Base-by-base conservation (phyloP, 2,888 invertebrate species). In the Scaptomyza caliginosa region DNA sequence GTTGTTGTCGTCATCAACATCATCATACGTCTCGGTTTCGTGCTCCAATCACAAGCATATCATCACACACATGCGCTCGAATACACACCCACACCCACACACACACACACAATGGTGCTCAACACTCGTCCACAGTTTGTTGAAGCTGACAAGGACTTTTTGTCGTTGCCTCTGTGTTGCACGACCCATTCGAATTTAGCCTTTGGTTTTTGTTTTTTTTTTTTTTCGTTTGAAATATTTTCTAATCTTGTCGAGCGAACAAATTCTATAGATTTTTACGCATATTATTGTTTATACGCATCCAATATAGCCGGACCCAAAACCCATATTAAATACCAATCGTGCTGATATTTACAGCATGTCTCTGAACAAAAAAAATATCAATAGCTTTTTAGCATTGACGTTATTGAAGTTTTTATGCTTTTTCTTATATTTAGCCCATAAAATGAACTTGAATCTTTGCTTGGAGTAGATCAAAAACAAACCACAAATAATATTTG, bases 41-140 rank as follows among this genome's bases (percentile, higher is more conserved):
- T 77, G 67, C 70, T 70, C 68, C 71, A 84, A 81, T 81, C 81
- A 71, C 81, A 84, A 71, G 81, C 78, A 84, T 84, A 84, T 84
- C 78, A 78, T 57, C 67, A 55, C 63, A 74, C 63, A 34, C 34
- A 26, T 42, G 16, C 42, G 24, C 42, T 42, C 16, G 10, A 39
- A 21, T n/a, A n/a, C 21, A 16, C 34, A 32, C 36, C 32, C 11
- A 11, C 51, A 17, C 42, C 13, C 30, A 21, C 28, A 24, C 36
- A 11, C 45, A 24, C 46, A 26, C 60, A 40, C 49, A 34, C 30
- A 51, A 52, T 60, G 59, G 42, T 8, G 64, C 69, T 64, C 52
- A 56, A 69, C 59, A 52, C 58, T 57, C 59, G 49, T 38, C 34
- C 62, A 46, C 40, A 54, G 42, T 32, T 42, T 42, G 8, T 24